Base-by-base conservation (phyloP, 1,140 invertebrate species). In the Atta cephalotes region DNA sequence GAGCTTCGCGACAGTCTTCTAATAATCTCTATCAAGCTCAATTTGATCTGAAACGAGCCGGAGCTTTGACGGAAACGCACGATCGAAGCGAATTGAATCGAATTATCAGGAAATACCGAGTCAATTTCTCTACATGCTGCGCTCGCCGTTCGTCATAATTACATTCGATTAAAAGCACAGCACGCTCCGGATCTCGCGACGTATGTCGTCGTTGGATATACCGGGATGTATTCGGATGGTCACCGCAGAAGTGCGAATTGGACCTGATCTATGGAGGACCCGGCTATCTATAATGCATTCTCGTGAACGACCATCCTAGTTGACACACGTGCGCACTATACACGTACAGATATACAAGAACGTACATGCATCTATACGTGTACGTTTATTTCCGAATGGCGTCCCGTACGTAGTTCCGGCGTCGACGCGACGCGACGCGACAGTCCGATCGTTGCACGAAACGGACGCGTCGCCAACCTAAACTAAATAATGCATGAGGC, bases 401-500 rank as follows among this genome's bases (percentile, higher is more conserved):
- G 62, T 66, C 71, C 71, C 77, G 85, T 91, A 88, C 79, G 70
- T 89, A 91, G 89, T 91, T 91, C 90, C 90, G 90, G 90, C 90
- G 90, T 91, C 90, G 90, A 91, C 90, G 89, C 90, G 91, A 91
- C 90, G 89, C 90, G 65, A 88, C 71, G 90, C 90, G 91, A 91
- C 91, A 91, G 88, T 65, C 88, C 80, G 90, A 92, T 90, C 90
- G 88, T 80, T 80, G 88, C 90, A 80, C 89, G 90, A 92, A 90
- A 90, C 89, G 91, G 78, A 90, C 91, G 90, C 89, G 87, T 86
- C 89, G 80, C 84, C 91, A 77, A 56, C 65, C 87, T 88, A 90
- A 91, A 89, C 92, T 93, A 93, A 93, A 93, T 93, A 93, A 93
- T 93, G 93, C 92, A 93, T 93, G 91, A 93, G 92, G 35, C 58